Base-by-base conservation (phyloP, 2,113 vertebrate species). In the Indri indri region DNA sequence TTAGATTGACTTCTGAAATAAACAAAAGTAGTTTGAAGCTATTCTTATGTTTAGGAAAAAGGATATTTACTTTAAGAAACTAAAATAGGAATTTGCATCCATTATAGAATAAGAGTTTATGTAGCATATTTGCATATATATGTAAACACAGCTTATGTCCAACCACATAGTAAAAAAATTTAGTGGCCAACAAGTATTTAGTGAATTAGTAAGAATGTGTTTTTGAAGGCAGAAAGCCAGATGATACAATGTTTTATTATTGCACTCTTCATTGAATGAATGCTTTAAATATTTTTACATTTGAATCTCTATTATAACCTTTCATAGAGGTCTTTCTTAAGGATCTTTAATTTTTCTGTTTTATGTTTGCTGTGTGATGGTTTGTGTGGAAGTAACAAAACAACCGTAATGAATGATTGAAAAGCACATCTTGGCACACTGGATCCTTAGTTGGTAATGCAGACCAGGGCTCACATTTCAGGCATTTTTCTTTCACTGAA, bases 101-200 rank as follows among this genome's bases (percentile, higher is more conserved):
- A 68, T 92, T 93, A 89, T 37, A 92, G 57, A 92, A 92, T 91
- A 88, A 79, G 27, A 83, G n/a, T 79, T 74, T 84, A 63, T 47
- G 0, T 42, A 84, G 25, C 40, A 59, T 70, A 63, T 54, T 70
- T 93, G 34, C 16, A 76, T 16, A 27, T 2, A 68, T 11, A 68
- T 57, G 2, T 6, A 86, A 85, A 68, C 13, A 81, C 3, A 57
- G 17, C 25, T n/a, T 57, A 40, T 87, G 42, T 81, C 25, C 16
- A 81, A 89, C 91, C 11, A 88, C 30, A 59, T n/a, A 59, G 14
- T 30, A 54, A 90, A 89, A 76, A 86, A 32, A 90, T 54, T 91
- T 92, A 70, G 37, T 52, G 9, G 66, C 81, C 14, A 63, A n/a
- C 40, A 92, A 68, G 11, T 45, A 66, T 68, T 96, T 82, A 8